phyloP scores from a whole-genome alignment of 2,888 invertebrate species.

The Drosophila sordidapex region DNA sequence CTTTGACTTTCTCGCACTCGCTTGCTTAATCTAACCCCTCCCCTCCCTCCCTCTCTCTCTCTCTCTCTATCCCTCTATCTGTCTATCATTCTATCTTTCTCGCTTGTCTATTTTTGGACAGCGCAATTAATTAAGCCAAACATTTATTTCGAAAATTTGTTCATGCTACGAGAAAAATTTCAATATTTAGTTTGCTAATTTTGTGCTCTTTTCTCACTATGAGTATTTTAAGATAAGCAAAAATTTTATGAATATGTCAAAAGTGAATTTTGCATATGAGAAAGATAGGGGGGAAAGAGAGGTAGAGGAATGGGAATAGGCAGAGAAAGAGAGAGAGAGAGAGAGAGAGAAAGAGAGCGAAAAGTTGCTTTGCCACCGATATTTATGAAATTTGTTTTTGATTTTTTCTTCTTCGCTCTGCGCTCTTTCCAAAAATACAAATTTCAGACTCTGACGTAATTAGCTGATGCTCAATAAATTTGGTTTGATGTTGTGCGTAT shows the following conservation, averaged over 20 bases:
- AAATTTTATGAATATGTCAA: constrained; percentile 67
- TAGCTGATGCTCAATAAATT: constrained; percentile 50
- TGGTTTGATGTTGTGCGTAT: constrained; percentile 30
- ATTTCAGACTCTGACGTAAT: constrained; percentile 73
- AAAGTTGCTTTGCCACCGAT: constrained; percentile 33
- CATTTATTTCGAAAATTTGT: constrained; percentile 29
- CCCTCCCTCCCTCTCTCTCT: not conserved
- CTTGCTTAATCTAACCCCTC: not conserved
- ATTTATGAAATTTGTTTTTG: constrained; percentile 45
- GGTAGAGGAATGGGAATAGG: not conserved
- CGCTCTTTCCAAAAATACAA: constrained; percentile 36
- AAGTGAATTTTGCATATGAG: constrained; percentile 23
- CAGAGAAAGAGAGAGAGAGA: not conserved
- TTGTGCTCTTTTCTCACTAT: not conserved
- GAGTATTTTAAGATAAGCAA: constrained; percentile 69
- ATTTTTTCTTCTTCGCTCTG: constrained; percentile 9
- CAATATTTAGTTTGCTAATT: constrained; percentile 27
- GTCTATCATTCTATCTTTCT: not conserved
- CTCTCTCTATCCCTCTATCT: not conserved
- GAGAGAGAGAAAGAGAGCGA: constrained; percentile 13
- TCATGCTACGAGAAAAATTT: constrained; percentile 30
- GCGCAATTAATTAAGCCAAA: constrained; percentile 52
- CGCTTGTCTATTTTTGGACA: constrained; percentile 33
- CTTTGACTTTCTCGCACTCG: constrained; percentile 6
- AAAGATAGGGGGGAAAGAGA: not conserved